Percentiles rank a stretch among this genome's conserved stretches.
Evolutionary conservation across 2,113 vertebrate genomes (phyloP).

Genomic region (Phodopus roborovskii): DNA sequence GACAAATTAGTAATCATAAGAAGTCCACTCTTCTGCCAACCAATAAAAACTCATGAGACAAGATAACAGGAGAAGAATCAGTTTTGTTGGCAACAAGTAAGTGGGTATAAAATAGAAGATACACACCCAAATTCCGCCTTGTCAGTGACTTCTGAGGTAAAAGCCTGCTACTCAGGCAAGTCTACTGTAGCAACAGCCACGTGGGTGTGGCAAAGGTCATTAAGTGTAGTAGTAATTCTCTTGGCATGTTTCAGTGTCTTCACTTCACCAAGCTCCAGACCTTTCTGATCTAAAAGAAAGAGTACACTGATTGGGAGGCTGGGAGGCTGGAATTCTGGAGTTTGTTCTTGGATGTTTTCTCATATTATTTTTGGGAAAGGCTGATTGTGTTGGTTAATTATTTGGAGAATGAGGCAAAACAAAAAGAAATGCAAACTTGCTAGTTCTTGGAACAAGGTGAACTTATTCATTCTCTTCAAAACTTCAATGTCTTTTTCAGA

Average conservation of each 20-base stretch:
- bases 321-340: accelerated
- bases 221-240: neutral
- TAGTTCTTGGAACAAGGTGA: neutral
- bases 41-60: neutral
- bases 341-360: neutral
- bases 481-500: neutral
- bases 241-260: neutral
- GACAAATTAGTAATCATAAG: neutral
- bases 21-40: neutral
- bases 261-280: neutral
- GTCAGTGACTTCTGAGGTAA: neutral
- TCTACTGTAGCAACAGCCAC: neutral
- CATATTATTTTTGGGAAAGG: neutral
- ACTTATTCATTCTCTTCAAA: neutral
- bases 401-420: neutral
- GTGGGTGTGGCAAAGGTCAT: neutral
- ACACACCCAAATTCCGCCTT: neutral
- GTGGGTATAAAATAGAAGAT: neutral
- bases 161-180: neutral
- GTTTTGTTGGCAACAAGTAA: neutral
- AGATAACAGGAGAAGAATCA: neutral
- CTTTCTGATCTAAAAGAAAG: neutral
- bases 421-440: neutral
- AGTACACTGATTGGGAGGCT: neutral
- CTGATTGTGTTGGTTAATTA: neutral